phyloP scores from a whole-genome alignment of 1,140 invertebrate genomes.

The Pseudomyrmex gracilis region DNA sequence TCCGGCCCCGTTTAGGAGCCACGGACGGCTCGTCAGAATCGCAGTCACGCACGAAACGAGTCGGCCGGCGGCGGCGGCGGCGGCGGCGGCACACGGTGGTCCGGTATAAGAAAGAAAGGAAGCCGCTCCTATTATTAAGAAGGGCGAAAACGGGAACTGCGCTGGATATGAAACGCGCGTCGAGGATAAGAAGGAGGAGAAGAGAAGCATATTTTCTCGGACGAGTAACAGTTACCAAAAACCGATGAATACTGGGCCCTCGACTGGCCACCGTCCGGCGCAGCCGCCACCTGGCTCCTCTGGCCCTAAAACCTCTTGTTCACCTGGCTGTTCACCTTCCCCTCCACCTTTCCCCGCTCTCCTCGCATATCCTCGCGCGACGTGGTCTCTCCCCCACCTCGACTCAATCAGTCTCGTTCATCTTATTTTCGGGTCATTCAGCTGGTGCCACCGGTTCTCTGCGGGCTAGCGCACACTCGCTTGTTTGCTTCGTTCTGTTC shows the following conservation, averaged over 20 bases:
- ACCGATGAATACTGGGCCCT: slow-evolving; percentile 56
- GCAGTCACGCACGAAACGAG: slow-evolving; percentile 68
- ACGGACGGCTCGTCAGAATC: slow-evolving; percentile 41
- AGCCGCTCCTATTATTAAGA: slow-evolving; percentile 70
- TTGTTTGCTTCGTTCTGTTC: not conserved
- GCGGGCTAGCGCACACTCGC: slow-evolving; percentile 29
- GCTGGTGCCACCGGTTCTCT: slow-evolving; percentile 70
- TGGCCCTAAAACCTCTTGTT: slow-evolving; percentile 56
- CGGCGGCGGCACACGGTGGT: not conserved
- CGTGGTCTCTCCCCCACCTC: slow-evolving; percentile 15
- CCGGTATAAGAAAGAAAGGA: slow-evolving; percentile 53
- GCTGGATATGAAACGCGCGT: not conserved
- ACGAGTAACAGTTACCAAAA: slow-evolving; percentile 52
- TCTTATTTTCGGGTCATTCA: slow-evolving; percentile 77
- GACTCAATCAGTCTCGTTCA: slow-evolving; percentile 71
- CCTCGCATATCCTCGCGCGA: too few relatives aligned
- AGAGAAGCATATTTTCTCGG: not conserved
- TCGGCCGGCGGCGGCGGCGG: not conserved
- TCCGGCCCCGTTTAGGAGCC: not conserved
- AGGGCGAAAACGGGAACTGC: slow-evolving; percentile 45
- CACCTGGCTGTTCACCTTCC: slow-evolving; percentile 64
- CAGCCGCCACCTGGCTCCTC: slow-evolving; percentile 68
- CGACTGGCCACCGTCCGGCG: slow-evolving; percentile 29
- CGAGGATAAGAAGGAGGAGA: not conserved
- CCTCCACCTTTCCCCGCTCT: not conserved